These are phyloP conservation scores for Drosophila pseudoobscura DNA, from an alignment of 1,140 invertebrate species.

Conservation along the genomic window DNA sequence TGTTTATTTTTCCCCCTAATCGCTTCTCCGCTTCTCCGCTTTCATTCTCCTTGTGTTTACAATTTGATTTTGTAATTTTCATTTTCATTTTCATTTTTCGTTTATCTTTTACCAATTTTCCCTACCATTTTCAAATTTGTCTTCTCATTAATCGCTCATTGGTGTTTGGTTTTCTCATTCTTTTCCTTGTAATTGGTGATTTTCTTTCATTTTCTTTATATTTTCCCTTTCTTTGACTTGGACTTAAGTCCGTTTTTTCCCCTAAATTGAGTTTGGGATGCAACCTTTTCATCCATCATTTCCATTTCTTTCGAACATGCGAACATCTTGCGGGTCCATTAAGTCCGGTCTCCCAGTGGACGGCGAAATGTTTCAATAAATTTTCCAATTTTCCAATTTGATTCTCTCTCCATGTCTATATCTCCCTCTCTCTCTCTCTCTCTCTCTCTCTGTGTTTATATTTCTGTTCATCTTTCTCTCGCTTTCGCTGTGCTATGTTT, in stretches of 20 bases:
- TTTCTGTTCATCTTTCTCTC: constrained; percentile 9
- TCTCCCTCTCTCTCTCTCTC: neutral
- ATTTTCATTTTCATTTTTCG: constrained; percentile 39
- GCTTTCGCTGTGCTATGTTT: neutral
- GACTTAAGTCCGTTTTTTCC: no score
- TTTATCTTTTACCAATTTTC: neutral
- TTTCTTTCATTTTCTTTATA: no score
- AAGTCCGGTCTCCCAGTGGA: no score
- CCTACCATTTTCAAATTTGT: constrained; percentile 14
- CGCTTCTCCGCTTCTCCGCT: constrained; percentile 3
- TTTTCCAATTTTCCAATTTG: no score
- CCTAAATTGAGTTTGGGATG: no score
- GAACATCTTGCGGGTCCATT: no score
- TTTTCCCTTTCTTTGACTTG: no score
- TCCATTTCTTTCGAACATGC: neutral
- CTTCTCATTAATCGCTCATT: constrained; percentile 46
- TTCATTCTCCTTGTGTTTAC: constrained; percentile 41
- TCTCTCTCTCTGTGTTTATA: neutral
- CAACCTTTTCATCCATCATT: no score
- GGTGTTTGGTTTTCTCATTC: constrained; percentile 37
- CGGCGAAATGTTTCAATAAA: no score
- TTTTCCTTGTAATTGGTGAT: neutral
- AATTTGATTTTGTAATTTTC: constrained; percentile 48
- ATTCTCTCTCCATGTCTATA: neutral
- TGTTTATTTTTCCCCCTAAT: neutral